These are phyloP conservation scores for Seriola dumerili DNA, from an alignment of 2,113 vertebrate species.

Conservation along the genomic window DNA sequence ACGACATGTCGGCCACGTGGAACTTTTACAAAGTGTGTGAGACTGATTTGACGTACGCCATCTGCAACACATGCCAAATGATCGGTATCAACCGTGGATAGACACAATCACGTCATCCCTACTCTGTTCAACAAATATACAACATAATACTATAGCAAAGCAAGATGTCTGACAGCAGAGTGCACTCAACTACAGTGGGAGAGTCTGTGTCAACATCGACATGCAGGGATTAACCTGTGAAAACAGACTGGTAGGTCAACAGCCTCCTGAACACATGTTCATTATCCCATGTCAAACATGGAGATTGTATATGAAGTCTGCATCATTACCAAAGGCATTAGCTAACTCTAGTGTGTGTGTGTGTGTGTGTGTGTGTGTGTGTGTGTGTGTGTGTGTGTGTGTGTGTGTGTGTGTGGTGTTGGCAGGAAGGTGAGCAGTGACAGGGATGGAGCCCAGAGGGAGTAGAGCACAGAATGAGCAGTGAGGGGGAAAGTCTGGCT, in stretches of 20 bases:
- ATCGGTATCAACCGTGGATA: too few relatives aligned
- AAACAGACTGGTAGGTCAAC: background rate
- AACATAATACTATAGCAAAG: background rate
- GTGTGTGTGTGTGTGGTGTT: background rate
- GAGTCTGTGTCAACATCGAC: background rate
- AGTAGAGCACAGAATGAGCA: constrained; percentile 17
- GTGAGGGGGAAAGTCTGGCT: constrained; percentile 22
- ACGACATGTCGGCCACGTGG: too few relatives aligned
- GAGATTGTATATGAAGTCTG: constrained; percentile 20
- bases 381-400: background rate
- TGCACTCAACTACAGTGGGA: background rate
- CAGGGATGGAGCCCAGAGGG: constrained; percentile 9
- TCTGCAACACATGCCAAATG: too few relatives aligned
- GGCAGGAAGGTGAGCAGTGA: constrained; percentile 13
- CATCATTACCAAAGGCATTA: constrained; percentile 17
- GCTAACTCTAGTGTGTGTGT: constrained; percentile 14
- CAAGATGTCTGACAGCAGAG: background rate
- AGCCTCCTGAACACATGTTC: constrained; percentile 4
- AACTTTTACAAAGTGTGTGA: too few relatives aligned
- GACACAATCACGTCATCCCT: too few relatives aligned
- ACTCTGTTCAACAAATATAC: background rate
- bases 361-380: background rate
- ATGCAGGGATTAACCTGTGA: constrained; percentile 12
- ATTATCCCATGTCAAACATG: constrained; percentile 15
- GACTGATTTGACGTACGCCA: too few relatives aligned